Percentiles rank a stretch among this genome's conserved stretches.
Evolutionary conservation across 1,140 invertebrate genomes (phyloP).

Genomic region (Coenobita brevimanus): DNA sequence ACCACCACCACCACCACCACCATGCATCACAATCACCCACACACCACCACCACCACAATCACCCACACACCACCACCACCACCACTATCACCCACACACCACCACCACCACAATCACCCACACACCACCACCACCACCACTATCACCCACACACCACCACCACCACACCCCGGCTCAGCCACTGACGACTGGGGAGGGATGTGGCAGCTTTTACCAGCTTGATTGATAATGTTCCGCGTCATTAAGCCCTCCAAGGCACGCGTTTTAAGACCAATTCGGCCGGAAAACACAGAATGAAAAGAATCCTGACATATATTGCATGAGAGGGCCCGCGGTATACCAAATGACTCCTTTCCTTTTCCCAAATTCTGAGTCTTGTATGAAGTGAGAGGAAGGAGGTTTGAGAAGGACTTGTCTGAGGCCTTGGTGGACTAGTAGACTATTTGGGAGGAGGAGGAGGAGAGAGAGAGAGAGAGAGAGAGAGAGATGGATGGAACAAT

Average conservation of each 20-base stretch:
- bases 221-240: slow-evolving; percentile 64
- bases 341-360: neutral
- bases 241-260: slow-evolving; percentile 44
- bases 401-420: neutral
- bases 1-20: neutral
- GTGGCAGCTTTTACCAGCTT: slow-evolving; percentile 50
- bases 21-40: neutral
- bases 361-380: neutral
- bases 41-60: slow-evolving; percentile 9
- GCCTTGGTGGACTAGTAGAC: too few relatives aligned
- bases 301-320: slow-evolving; percentile 60
- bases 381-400: neutral
- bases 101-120: too few relatives aligned
- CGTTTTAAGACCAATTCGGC: slow-evolving; percentile 63
- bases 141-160: neutral
- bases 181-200: slow-evolving; percentile 16
- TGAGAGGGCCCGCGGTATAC: slow-evolving; percentile 11
- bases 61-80: too few relatives aligned
- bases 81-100: too few relatives aligned
- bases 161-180: slow-evolving; percentile 11
- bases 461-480: neutral
- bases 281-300: slow-evolving; percentile 61
- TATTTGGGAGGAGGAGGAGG: neutral
- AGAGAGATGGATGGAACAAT: too few relatives aligned
- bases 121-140: too few relatives aligned